Evolutionary conservation across 2,888 invertebrate species (phyloP).

Genomic region (Lepidochrysops patricia): DNA sequence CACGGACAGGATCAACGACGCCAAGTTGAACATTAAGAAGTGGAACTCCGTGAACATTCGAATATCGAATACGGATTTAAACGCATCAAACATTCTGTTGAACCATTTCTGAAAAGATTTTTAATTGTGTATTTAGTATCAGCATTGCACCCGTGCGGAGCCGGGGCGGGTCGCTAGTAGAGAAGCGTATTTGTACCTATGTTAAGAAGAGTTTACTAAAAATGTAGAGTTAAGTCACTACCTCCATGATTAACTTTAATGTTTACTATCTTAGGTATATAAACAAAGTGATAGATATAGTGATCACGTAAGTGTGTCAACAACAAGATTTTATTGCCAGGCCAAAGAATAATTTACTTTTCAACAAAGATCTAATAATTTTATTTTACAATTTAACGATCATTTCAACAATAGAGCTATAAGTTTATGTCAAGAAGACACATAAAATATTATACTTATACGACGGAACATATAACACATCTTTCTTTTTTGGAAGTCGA

Average conservation of each 20-base stretch:
- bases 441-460: too few relatives aligned
- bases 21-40: conserved; percentile 87
- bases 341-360: too few relatives aligned
- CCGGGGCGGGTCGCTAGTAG: too few relatives aligned
- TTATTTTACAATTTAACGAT: too few relatives aligned
- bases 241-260: neutral
- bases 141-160: too few relatives aligned
- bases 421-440: too few relatives aligned
- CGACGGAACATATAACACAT: too few relatives aligned
- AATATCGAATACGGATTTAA: conserved; percentile 84
- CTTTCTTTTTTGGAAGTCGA: too few relatives aligned
- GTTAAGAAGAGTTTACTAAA: neutral
- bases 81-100: conserved; percentile 76
- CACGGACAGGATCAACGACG: conserved; percentile 89
- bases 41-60: conserved; percentile 86
- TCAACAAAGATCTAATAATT: too few relatives aligned
- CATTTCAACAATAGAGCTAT: too few relatives aligned
- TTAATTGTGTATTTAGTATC: too few relatives aligned
- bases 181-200: neutral
- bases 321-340: neutral
- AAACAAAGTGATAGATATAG: too few relatives aligned
- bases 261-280: neutral
- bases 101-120: conserved; percentile 79
- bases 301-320: neutral
- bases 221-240: neutral